Conservation (phyloP, 2,797 vertebrate genomes). For the Pagetopsis macropterus region DNA sequence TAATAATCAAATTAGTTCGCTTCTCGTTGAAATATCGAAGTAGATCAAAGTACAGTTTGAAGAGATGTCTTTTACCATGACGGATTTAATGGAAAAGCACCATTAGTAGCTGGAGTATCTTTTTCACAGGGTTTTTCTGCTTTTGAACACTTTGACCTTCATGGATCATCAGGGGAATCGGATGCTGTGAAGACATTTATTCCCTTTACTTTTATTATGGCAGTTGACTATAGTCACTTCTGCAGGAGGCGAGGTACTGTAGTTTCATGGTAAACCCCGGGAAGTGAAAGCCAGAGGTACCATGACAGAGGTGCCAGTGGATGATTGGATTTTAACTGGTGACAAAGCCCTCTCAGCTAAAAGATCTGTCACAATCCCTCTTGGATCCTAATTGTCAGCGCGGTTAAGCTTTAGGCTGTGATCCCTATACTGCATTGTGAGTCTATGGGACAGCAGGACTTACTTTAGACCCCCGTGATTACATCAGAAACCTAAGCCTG, state of each 20-base stretch:
- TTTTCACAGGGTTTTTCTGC: constrained; percentile 33
- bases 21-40: constrained; percentile 64
- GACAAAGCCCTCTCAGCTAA: constrained; percentile 62
- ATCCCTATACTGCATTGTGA: constrained; percentile 58
- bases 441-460: constrained; percentile 48
- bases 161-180: constrained; percentile 25
- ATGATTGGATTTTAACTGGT: constrained; percentile 69
- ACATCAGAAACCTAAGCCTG: constrained; percentile 52
- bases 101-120: constrained; percentile 35
- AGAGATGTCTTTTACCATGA: constrained; percentile 54
- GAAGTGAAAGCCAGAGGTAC: constrained; percentile 38
- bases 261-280: constrained; percentile 43
- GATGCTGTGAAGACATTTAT: constrained; percentile 4
- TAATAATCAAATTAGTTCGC: constrained; percentile 75
- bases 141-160: constrained; percentile 63
- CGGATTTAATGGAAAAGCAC: constrained; percentile 47
- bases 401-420: constrained; percentile 66
- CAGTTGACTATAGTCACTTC: constrained; percentile 13
- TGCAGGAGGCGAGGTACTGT: constrained; percentile 16
- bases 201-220: constrained; percentile 28
- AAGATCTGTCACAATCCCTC: constrained; percentile 68
- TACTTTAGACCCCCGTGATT: constrained; percentile 62
- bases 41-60: constrained; percentile 63
- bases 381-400: constrained; percentile 67
- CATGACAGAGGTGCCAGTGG: constrained; percentile 57